Percentiles rank a stretch among this genome's conserved stretches.
Conservation (phyloP, 2,888 invertebrate genomes). For the Coelinius sp. region DNA sequence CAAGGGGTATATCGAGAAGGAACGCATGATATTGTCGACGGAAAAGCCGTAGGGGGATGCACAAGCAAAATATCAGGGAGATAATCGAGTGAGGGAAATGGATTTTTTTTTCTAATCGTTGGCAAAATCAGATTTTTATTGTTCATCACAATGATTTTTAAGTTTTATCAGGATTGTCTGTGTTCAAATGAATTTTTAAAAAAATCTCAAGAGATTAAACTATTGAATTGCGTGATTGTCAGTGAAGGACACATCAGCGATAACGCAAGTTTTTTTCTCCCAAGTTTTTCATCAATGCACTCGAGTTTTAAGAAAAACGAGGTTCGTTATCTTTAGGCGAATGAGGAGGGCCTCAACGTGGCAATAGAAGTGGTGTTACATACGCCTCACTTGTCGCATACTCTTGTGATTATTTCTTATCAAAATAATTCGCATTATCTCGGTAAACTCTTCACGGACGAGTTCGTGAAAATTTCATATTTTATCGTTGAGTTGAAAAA, state of each 20-base stretch:
- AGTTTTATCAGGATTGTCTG: too few relatives aligned
- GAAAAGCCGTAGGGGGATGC: not conserved
- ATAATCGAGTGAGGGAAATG: not conserved
- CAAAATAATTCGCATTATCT: conserved; percentile 60
- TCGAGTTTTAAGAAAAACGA: conserved; percentile 62
- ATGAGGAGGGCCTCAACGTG: conserved; percentile 41
- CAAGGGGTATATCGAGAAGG: not conserved
- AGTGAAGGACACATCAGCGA: not conserved
- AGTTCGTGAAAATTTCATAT: conserved; percentile 50
- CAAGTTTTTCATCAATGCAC: conserved; percentile 52
- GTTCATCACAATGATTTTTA: too few relatives aligned
- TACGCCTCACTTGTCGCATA: conserved; percentile 38
- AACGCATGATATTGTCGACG: conserved; percentile 21
- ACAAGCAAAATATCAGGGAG: not conserved
- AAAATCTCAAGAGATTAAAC: not conserved
- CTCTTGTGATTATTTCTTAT: conserved; percentile 56
- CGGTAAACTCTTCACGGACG: conserved; percentile 48
- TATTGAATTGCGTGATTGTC: not conserved
- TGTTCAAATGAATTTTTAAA: not conserved
- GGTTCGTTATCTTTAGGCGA: conserved; percentile 52
- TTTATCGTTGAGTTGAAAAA: not conserved
- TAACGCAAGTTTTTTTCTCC: not conserved
- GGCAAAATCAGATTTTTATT: too few relatives aligned
- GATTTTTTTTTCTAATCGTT: not conserved
- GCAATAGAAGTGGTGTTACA: conserved; percentile 29